Conservation (phyloP, 2,113 vertebrate species). For the Pardalotus punctatus region DNA sequence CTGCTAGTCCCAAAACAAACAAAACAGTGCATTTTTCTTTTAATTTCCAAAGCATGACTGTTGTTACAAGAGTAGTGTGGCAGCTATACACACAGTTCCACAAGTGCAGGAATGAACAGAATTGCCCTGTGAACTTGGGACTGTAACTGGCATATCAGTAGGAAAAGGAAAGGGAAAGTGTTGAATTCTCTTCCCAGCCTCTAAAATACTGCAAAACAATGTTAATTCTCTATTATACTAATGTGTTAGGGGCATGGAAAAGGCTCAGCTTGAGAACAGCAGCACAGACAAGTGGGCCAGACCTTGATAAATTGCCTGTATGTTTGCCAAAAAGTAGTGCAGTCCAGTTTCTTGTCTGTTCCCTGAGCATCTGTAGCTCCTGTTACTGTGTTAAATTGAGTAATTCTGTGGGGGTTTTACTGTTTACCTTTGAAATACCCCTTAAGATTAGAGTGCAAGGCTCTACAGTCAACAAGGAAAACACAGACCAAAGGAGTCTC, state of each 20-base stretch:
- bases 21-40: background rate
- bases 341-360: background rate
- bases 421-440: background rate
- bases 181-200: background rate
- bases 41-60: background rate
- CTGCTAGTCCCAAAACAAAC: constrained; percentile 3
- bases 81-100: background rate
- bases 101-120: background rate
- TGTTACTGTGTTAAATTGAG: background rate
- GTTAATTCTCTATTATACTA: background rate
- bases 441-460: background rate
- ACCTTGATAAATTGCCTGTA: background rate
- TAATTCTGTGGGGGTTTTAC: background rate
- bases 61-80: background rate
- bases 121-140: background rate
- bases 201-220: background rate
- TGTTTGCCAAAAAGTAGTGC: background rate
- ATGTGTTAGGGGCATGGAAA: background rate
- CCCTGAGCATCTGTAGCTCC: background rate
- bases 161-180: constrained; percentile 14
- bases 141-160: background rate
- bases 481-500: background rate
- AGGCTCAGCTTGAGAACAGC: background rate
- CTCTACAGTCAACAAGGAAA: background rate
- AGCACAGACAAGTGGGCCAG: background rate